Evolutionary conservation across 2,113 vertebrate genomes (phyloP).

Genomic region (Nycticebus coucang): DNA sequence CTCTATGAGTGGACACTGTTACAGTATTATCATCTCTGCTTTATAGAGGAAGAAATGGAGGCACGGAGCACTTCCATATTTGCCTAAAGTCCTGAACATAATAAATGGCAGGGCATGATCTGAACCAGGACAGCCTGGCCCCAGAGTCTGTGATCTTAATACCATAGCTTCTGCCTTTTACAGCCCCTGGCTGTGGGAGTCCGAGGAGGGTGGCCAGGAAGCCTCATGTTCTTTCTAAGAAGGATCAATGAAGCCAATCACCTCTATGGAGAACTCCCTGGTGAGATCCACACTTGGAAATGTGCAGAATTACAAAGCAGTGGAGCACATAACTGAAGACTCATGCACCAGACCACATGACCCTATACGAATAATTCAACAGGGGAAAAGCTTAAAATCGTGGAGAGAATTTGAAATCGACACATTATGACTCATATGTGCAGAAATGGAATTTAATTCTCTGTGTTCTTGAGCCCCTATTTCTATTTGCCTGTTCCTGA

Average conservation of each 20-base stretch:
- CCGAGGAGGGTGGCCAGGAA: neutral
- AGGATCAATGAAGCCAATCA: constrained; percentile 34
- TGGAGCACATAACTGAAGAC: constrained; percentile 31
- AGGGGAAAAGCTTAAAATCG: constrained; percentile 41
- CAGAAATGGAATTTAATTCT: constrained; percentile 39
- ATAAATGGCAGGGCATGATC: neutral
- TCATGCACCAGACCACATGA: neutral
- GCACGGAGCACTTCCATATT: neutral
- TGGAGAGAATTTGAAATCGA: constrained; percentile 54
- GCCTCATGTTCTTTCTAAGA: neutral
- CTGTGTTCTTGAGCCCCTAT: neutral
- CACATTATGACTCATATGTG: neutral
- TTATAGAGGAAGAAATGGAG: neutral
- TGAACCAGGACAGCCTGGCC: neutral
- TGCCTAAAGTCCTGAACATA: neutral
- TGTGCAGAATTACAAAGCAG: constrained; percentile 46
- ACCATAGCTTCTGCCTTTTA: neutral
- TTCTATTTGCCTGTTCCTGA: neutral
- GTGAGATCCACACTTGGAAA: constrained; percentile 51
- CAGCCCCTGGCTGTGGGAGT: neutral
- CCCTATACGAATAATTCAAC: constrained; percentile 58
- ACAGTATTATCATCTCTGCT: neutral
- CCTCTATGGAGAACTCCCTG: constrained; percentile 26
- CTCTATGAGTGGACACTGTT: neutral
- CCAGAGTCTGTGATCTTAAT: neutral